A percentile compares a stretch with the other conserved stretches of the same genome.
Evolutionary conservation across 2,113 vertebrate species (phyloP).

Genomic region (Mormyrus iriodes): DNA sequence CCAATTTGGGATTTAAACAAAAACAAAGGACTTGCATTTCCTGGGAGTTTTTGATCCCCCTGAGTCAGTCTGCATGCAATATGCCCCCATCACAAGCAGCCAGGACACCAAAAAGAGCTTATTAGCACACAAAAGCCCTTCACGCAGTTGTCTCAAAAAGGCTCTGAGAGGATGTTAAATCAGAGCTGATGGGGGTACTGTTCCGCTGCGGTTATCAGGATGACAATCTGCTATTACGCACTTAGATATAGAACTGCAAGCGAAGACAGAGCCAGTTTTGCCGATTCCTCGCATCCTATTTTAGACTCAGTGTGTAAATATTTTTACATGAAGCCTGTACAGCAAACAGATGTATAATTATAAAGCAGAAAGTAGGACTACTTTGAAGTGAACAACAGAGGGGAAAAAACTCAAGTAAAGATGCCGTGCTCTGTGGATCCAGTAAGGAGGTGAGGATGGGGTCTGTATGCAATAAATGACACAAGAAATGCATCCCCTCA

Average conservation of each 20-base stretch:
- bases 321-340: neutral
- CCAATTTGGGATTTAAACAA: neutral
- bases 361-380: neutral
- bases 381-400: neutral
- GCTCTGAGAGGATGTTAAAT: neutral
- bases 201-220: neutral
- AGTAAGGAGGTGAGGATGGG: neutral
- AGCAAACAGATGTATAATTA: neutral
- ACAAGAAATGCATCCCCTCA: neutral
- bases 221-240: neutral
- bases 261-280: neutral
- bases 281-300: neutral
- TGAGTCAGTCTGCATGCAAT: neutral
- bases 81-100: neutral
- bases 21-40: neutral
- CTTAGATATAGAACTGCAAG: neutral
- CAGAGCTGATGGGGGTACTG: neutral
- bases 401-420: neutral
- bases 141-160: neutral
- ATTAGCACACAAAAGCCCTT: neutral
- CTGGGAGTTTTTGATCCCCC: neutral
- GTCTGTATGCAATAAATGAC: neutral
- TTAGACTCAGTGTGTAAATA: neutral
- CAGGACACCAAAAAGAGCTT: neutral
- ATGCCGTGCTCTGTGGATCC: neutral